Evolutionary conservation across 1,140 invertebrate genomes (phyloP).

Genomic region (Ceratosolen solmsi): DNA sequence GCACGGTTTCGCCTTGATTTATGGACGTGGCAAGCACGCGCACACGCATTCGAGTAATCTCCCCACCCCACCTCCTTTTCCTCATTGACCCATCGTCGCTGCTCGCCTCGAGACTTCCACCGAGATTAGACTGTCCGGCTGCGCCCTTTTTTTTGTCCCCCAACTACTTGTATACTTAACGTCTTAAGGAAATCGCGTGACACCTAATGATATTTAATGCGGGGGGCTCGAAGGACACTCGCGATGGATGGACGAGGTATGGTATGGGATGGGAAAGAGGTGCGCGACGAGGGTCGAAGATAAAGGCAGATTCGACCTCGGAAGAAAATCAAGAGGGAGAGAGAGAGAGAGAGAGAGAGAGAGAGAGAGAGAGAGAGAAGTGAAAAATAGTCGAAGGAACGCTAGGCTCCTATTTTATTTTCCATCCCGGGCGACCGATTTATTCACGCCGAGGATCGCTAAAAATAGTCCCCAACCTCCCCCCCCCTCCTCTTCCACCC

Average conservation of each 20-base stretch:
- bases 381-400: too few relatives aligned
- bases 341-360: not conserved
- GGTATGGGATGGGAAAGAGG: too few relatives aligned
- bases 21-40: conserved; percentile 21
- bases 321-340: not conserved
- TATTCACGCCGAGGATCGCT: not conserved
- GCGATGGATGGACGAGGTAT: not conserved
- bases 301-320: not conserved
- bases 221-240: not conserved
- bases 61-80: not conserved
- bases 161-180: not conserved
- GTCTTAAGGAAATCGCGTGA: conserved; percentile 32
- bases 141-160: not conserved
- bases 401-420: not conserved
- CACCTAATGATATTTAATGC: conserved; percentile 40
- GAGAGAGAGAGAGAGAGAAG: not conserved
- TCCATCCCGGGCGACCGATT: not conserved
- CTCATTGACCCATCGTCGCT: too few relatives aligned
- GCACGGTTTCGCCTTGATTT: conserved; percentile 36
- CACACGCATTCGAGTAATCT: conserved; percentile 29
- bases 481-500: not conserved
- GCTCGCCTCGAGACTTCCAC: not conserved
- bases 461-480: not conserved
- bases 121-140: conserved; percentile 16
- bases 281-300: not conserved